Evolutionary conservation across 1,140 invertebrate species (phyloP).

Genomic region (Papilio polytes): DNA sequence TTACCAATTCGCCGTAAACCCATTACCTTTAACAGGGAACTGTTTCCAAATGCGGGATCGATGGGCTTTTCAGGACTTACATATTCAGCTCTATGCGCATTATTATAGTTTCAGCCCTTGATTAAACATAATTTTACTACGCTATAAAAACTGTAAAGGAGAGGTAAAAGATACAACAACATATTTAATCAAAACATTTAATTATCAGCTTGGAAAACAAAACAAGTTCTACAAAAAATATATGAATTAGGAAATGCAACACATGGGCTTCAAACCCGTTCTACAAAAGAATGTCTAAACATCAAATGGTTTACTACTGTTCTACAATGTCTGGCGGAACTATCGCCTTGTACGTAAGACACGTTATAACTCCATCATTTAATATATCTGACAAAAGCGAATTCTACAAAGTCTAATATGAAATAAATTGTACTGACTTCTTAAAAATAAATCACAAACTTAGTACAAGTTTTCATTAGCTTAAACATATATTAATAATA

Average conservation of each 20-base stretch:
- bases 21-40: no score
- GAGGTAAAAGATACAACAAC: slow-evolving; percentile 44
- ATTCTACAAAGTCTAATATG: slow-evolving; percentile 64
- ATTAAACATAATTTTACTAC: no score
- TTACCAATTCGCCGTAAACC: no score
- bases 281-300: slow-evolving; percentile 42
- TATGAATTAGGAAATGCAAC: slow-evolving; percentile 57
- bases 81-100: no score
- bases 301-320: slow-evolving; percentile 29
- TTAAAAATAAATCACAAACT: slow-evolving; percentile 68
- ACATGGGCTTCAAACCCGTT: slow-evolving; percentile 50
- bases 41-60: no score
- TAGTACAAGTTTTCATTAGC: slow-evolving; percentile 50
- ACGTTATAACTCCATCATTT: slow-evolving; percentile 50
- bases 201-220: slow-evolving; percentile 55
- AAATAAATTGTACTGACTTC: slow-evolving; percentile 58
- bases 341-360: slow-evolving; percentile 40
- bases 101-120: no score
- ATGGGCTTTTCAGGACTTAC: no score
- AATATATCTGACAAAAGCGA: slow-evolving; percentile 63
- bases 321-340: slow-evolving; percentile 6
- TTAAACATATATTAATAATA: slow-evolving; percentile 46
- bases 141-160: background rate
- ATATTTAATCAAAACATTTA: slow-evolving; percentile 63
- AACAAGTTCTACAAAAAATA: slow-evolving; percentile 65